phyloP scores from a whole-genome alignment of 2,113 vertebrate genomes.

The Hypocryptadius cinnamomeus region DNA sequence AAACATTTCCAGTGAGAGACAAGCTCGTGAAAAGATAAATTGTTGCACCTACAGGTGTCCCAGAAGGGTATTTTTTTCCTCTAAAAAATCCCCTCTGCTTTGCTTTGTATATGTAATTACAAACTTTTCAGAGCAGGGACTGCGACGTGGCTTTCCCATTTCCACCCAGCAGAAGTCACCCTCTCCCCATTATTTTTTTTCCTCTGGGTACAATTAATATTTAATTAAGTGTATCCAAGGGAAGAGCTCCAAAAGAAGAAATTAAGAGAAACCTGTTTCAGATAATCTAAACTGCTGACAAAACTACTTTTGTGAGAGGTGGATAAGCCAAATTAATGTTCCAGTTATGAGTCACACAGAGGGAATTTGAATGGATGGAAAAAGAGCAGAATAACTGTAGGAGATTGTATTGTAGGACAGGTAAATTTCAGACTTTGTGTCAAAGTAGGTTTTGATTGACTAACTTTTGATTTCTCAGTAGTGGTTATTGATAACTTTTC shows the following conservation, averaged over 20 bases:
- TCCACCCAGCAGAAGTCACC: constrained; percentile 23
- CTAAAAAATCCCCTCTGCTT: not conserved
- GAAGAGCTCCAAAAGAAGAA: not conserved
- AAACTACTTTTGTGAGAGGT: not conserved
- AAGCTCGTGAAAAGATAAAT: not conserved
- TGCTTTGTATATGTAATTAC: not conserved
- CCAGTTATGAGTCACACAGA: not conserved
- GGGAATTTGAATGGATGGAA: not conserved
- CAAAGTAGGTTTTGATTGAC: not conserved
- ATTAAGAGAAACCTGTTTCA: not conserved
- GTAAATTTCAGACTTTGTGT: not conserved
- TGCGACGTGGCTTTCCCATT: not conserved
- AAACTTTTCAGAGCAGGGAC: not conserved
- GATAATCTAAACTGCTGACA: not conserved
- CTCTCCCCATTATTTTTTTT: not conserved
- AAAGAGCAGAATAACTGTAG: not conserved
- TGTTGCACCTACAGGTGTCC: not conserved
- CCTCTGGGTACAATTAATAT: not conserved
- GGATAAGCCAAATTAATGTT: not conserved
- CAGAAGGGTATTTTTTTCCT: not conserved
- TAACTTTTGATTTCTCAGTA: not conserved
- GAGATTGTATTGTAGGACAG: not conserved
- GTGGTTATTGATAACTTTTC: not conserved
- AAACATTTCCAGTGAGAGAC: not conserved
- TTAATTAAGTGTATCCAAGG: not conserved